phyloP scores from a whole-genome alignment of 2,113 vertebrate species.

The Lamprotornis superbus region DNA sequence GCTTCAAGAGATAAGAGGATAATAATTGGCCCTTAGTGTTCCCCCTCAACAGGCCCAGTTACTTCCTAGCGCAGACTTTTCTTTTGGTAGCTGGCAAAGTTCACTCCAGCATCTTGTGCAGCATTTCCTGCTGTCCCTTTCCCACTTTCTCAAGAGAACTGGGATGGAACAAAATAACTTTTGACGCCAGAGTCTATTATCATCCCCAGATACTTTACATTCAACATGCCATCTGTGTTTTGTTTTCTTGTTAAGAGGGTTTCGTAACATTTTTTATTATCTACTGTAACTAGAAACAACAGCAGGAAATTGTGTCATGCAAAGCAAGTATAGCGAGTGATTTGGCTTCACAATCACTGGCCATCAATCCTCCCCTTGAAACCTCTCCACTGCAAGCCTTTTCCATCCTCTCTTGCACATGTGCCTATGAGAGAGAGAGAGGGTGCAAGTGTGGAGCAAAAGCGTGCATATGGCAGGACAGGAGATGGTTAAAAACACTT shows the following conservation, averaged over 20 bases:
- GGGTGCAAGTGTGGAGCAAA: background rate
- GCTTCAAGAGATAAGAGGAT: background rate
- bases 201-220: conserved; percentile 69
- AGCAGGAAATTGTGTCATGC: conserved; percentile 61
- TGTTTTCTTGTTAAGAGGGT: conserved; percentile 72
- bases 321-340: conserved; percentile 52
- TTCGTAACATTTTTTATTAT: conserved; percentile 72
- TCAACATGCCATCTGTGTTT: conserved; percentile 70
- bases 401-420: background rate
- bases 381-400: conserved; percentile 8
- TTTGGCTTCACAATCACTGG: conserved; percentile 54
- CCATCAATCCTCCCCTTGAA: conserved; percentile 66
- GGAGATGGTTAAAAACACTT: background rate
- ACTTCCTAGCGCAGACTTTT: background rate
- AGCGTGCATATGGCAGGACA: background rate
- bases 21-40: background rate
- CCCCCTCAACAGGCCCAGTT: background rate
- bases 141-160: conserved; percentile 47
- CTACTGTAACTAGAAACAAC: conserved; percentile 70
- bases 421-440: background rate
- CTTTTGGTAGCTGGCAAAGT: conserved; percentile 24
- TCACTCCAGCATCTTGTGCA: conserved; percentile 1
- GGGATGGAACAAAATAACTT: conserved; percentile 42
- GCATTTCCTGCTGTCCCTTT: background rate
- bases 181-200: conserved; percentile 39